Evolutionary conservation across 2,888 invertebrate species (phyloP), one percentile per base, ranked within the genome.

Genomic region (Dasypogon diadema): DNA sequence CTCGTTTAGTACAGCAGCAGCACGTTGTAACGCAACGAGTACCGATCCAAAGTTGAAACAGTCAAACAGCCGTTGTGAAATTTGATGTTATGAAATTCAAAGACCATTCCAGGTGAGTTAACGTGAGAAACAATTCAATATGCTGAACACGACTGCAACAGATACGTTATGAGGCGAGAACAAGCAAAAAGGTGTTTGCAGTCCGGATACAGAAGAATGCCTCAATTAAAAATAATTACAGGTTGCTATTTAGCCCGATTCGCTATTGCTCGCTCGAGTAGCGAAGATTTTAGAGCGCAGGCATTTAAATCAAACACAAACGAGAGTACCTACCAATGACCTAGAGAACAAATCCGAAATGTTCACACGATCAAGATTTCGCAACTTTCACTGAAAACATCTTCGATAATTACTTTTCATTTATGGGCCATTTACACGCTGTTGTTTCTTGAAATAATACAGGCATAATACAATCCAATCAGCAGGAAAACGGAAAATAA

Each of bases 91-190:
- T 56, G 56, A 56, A 56, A 56, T n/a, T 26, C 30, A 26, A 56
- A 56, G 26, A 6, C 56, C 14, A 56, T 30, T 24, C 14, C 30
- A 18, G 6, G 14, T 26, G 6, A 30, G 30, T 10, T 14, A 56
- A 56, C 56, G 56, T 56, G 56, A 56, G 56, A 56, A 56, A 56
- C 30, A 26, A 56, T 16, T 51, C n/a, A 51, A 16, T 18, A 51
- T 51, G 18, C 16, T 51, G 14, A 12, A 18, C 54, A 21, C 21
- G 54, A 18, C 54, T 21, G 54, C 54, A 54, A 21, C 8, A 22
- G 54, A 54, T 54, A 16, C 18, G 12, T 54, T 21, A 18, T 54
- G 18, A 54, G 18, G 18, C 21, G 12, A 42, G 12, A 42, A 42
- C 8, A 42, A 42, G 48, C 48, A 3, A 51, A 51, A 51, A 51